Conservation (phyloP, 2,888 invertebrate species). For the Clivina fossor region DNA sequence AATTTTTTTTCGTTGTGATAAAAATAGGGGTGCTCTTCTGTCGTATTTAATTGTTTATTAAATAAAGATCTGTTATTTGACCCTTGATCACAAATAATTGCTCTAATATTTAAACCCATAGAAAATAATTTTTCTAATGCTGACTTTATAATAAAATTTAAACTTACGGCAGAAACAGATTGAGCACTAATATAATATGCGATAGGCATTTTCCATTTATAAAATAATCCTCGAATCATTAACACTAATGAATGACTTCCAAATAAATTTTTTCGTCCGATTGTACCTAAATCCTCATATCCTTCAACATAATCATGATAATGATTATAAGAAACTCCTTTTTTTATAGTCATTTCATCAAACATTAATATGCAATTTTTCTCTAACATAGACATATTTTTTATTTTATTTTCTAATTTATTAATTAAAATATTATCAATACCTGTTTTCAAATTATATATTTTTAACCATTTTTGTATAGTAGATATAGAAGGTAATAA, state of each 20-base stretch:
- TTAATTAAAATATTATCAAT: constrained; percentile 7
- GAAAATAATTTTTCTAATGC: constrained; percentile 13
- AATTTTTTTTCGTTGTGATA: constrained; percentile 10
- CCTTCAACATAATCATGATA: constrained; percentile 9
- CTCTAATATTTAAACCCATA: neutral
- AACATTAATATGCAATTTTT: constrained; percentile 6
- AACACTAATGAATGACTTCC: constrained; percentile 7
- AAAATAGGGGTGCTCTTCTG: constrained; percentile 9
- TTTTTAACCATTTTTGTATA: constrained; percentile 11
- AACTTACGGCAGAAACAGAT: neutral
- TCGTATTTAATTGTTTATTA: constrained; percentile 3
- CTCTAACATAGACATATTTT: constrained; percentile 3
- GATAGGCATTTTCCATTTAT: constrained; percentile 15
- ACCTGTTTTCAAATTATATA: constrained; percentile 18
- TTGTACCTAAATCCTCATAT: constrained; percentile 10
- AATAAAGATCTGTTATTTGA: constrained; percentile 14
- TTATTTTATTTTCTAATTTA: constrained; percentile 7
- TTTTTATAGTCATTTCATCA: constrained; percentile 15
- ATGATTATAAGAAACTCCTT: constrained; percentile 9
- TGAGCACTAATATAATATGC: constrained; percentile 10
- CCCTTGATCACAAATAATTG: constrained; percentile 6
- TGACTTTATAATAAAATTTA: constrained; percentile 5
- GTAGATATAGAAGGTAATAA: constrained; percentile 12
- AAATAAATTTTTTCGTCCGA: constrained; percentile 1
- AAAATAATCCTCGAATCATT: constrained; percentile 8